Percentiles rank a stretch among this genome's conserved stretches.
Conservation (phyloP, 1,140 invertebrate species). For the Microplitis mediator region DNA sequence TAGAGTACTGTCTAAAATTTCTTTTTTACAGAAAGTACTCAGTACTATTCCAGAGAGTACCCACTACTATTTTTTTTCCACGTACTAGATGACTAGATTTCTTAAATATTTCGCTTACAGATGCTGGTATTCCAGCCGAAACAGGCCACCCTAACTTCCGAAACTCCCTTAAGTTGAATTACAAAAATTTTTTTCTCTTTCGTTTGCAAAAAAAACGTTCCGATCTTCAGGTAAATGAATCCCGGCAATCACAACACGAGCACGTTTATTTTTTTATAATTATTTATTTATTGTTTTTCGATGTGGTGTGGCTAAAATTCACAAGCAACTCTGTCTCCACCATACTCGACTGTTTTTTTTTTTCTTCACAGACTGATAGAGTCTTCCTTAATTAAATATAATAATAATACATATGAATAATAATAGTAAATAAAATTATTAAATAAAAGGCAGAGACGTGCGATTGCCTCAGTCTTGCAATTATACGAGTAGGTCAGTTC, state of each 20-base stretch:
- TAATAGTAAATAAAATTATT: background rate
- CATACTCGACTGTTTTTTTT: conserved; percentile 21
- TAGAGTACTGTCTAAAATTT: too few relatives aligned
- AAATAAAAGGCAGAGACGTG: conserved; percentile 1
- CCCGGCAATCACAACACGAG: conserved; percentile 43
- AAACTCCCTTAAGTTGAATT: too few relatives aligned
- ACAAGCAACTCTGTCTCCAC: conserved; percentile 33
- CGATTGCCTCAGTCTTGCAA: conserved; percentile 23
- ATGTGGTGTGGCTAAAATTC: conserved; percentile 61
- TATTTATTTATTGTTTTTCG: conserved; percentile 38
- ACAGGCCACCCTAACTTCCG: too few relatives aligned
- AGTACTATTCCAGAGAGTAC: too few relatives aligned
- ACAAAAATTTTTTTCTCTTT: too few relatives aligned
- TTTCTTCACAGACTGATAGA: background rate
- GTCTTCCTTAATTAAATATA: background rate
- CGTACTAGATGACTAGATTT: too few relatives aligned
- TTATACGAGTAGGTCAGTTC: conserved; percentile 29
- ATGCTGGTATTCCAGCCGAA: too few relatives aligned
- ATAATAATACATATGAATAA: background rate
- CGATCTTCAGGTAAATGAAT: too few relatives aligned
- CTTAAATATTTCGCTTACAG: too few relatives aligned
- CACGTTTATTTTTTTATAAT: conserved; percentile 47
- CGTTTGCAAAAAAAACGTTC: too few relatives aligned
- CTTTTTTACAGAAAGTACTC: too few relatives aligned
- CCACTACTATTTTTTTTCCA: too few relatives aligned